Evolutionary conservation across 2,113 vertebrate genomes (phyloP), one percentile per base, ranked within the genome.

Genomic region (Syrmaticus mikado): DNA sequence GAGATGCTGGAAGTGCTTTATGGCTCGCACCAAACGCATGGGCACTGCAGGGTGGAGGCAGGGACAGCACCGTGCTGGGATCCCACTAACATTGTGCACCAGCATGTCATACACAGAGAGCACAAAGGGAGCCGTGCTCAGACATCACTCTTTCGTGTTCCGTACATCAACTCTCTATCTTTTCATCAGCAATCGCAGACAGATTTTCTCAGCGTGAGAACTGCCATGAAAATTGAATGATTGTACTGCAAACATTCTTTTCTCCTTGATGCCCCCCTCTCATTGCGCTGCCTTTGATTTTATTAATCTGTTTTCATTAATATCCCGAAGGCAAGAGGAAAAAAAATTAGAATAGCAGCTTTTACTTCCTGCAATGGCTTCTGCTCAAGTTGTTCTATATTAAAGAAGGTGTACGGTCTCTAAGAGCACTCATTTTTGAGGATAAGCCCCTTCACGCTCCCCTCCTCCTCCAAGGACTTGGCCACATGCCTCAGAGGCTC

Each of bases 241-340:
- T 92, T 79, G 90, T 73, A 90, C 72, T 66, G 93, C 90, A 96
- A 97, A 92, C 93, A 73, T 79, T 60, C 52, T 91, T 92, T 93
- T 78, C 90, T 91, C 90, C 91, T 95, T 91, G 91, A 92, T 70
- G 68, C 52, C 77, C 85, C 87, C 86, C 66, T 94, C 93, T 90
- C 95, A 92, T 94, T 97, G 89, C 36, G 75, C 83, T 92, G 87
- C 32, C 93, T 97, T 96, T 95, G 90, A 96, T 95, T 94, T 97
- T 94, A 95, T 86, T 96, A 95, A 97, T 97, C 94, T 97, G 89
- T 87, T 97, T 96, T 97, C 96, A 97, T 97, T 97, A 97, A 97
- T 94, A 94, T 89, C 97, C 96, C 65, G 27, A 95, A 97, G 96
- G 97, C 96, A 96, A 93, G 62, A 85, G 65, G 10, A 52, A 17